Evolutionary conservation across 1,140 invertebrate genomes (phyloP).

Genomic region (Drosophila nikananu): DNA sequence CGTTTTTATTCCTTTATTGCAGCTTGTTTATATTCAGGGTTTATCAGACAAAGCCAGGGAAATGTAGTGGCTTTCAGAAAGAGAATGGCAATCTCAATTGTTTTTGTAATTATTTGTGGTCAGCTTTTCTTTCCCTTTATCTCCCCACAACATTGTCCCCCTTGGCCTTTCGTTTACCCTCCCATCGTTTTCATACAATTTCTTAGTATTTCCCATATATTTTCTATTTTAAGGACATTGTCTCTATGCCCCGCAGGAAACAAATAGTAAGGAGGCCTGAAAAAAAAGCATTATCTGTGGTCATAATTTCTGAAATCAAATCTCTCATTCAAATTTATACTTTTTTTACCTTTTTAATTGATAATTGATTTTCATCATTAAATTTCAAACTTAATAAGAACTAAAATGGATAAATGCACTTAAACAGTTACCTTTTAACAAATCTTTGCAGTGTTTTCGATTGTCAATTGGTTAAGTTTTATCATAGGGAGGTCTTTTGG

Average conservation of each 20-base stretch:
- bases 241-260: not conserved
- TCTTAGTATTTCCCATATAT: constrained; percentile 6
- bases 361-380: not conserved
- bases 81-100: constrained; percentile 12
- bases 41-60: no score
- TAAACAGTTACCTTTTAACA: not conserved
- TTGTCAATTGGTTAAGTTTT: constrained; percentile 12
- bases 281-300: no score
- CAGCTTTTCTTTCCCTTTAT: constrained; percentile 2
- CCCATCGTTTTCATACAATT: not conserved
- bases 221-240: constrained; percentile 33
- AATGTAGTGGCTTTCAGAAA: no score
- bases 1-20: no score
- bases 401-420: not conserved
- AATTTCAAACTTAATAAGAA: not conserved
- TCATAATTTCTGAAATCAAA: not conserved
- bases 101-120: constrained; percentile 46
- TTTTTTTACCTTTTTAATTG: no score
- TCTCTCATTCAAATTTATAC: not conserved
- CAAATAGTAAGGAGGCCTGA: no score
- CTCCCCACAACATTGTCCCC: constrained; percentile 1
- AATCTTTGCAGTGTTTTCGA: not conserved
- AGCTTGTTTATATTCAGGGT: no score
- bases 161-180: not conserved
- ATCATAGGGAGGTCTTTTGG: constrained; percentile 15